phyloP scores from a whole-genome alignment of 1,140 invertebrate species.

The Periplaneta americana region DNA sequence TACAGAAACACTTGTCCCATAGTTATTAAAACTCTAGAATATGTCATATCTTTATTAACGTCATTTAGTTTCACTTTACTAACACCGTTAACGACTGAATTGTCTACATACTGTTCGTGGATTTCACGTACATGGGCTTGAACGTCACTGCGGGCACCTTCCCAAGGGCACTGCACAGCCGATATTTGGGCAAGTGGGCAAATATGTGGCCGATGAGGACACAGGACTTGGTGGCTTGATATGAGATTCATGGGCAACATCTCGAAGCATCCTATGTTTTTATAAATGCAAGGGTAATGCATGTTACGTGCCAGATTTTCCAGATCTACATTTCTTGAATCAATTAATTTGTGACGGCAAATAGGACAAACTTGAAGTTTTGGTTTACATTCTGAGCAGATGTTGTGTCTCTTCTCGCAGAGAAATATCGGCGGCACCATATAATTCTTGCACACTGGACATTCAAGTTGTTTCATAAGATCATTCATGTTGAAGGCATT shows the following conservation, averaged over 20 bases:
- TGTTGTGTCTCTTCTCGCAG: background rate
- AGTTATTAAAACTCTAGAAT: background rate
- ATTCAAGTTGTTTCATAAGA: background rate
- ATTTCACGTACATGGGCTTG: background rate
- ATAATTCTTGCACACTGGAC: background rate
- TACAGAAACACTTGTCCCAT: background rate
- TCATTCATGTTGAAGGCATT: background rate
- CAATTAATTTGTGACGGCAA: background rate
- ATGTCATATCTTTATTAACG: background rate
- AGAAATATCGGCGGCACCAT: background rate
- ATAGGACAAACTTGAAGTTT: background rate
- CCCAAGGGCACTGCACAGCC: background rate
- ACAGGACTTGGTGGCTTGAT: background rate
- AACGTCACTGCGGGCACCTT: background rate
- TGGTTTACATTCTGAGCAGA: background rate
- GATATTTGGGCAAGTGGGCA: background rate
- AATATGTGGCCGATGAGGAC: background rate
- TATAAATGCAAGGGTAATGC: background rate
- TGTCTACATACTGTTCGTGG: background rate
- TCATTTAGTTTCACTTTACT: background rate
- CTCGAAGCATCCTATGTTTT: background rate
- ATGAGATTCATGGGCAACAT: background rate
- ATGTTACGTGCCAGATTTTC: background rate
- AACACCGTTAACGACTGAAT: background rate
- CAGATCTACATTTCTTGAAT: background rate